Conservation (phyloP, 64 coral and sea anemone species). For the Porites australiensis region DNA sequence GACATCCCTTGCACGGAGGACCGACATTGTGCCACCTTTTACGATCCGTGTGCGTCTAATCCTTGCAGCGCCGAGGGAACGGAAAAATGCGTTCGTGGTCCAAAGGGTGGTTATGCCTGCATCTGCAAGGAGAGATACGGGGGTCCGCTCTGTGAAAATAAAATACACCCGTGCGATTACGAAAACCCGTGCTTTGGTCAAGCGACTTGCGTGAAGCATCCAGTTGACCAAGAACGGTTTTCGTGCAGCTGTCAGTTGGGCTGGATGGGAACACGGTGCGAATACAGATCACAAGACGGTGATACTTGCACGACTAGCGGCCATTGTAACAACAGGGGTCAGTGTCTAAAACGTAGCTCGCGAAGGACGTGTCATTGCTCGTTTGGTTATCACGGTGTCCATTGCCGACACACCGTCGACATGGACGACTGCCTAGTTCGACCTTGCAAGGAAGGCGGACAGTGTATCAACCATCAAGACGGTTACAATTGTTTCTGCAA, state of each 20-base stretch:
- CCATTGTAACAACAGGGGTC: neutral
- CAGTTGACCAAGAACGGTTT: neutral
- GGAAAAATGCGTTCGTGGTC: neutral
- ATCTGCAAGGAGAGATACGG: neutral
- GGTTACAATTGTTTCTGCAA: neutral
- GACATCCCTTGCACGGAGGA: neutral
- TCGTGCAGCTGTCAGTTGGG: neutral
- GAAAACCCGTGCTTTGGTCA: neutral
- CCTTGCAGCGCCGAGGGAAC: neutral
- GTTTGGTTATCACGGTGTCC: neutral
- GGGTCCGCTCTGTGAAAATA: neutral
- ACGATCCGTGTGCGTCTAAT: neutral
- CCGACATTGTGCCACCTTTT: neutral
- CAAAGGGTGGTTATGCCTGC: neutral
- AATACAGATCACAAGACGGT: neutral
- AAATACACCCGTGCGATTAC: neutral
- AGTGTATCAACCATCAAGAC: neutral
- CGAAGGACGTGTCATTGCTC: neutral
- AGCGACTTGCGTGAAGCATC: neutral
- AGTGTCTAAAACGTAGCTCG: neutral
- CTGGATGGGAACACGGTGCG: conserved; percentile 3
- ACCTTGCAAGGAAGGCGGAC: neutral
- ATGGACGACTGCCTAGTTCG: neutral
- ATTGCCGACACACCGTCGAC: neutral
- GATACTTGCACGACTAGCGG: neutral